These are phyloP conservation scores for Hyperoodon ampullatus DNA, from an alignment of 2,113 vertebrate genomes.

Conservation along the genomic window DNA sequence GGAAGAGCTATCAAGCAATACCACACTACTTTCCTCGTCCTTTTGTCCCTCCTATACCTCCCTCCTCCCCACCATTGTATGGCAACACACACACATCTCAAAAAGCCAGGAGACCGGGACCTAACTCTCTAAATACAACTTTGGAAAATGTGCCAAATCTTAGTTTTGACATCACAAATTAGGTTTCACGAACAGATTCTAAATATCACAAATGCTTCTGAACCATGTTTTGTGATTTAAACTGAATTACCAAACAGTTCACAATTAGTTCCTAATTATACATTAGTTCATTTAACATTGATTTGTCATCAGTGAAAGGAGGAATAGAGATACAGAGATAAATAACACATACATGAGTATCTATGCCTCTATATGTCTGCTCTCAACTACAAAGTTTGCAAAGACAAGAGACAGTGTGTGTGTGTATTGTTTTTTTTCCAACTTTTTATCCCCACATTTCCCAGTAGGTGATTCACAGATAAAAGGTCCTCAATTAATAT, in stretches of 20 bases:
- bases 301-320: neutral
- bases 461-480: neutral
- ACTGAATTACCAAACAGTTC: neutral
- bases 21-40: neutral
- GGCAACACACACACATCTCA: neutral
- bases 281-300: neutral
- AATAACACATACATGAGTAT: neutral
- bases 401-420: neutral
- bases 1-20: neutral
- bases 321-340: neutral
- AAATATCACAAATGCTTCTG: neutral
- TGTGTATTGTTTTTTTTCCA: neutral
- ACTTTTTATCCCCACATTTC: neutral
- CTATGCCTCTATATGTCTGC: neutral
- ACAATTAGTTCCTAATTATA: neutral
- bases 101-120: neutral
- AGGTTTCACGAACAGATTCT: neutral
- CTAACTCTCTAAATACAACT: neutral
- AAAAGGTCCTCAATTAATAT: neutral
- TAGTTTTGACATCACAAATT: neutral
- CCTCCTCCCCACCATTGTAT: neutral
- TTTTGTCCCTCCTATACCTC: neutral
- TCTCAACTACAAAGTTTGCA: neutral
- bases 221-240: neutral
- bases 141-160: neutral